Evolutionary conservation across 2,888 invertebrate species (phyloP).

Genomic region (Rhopalosiphum nymphaeae): DNA sequence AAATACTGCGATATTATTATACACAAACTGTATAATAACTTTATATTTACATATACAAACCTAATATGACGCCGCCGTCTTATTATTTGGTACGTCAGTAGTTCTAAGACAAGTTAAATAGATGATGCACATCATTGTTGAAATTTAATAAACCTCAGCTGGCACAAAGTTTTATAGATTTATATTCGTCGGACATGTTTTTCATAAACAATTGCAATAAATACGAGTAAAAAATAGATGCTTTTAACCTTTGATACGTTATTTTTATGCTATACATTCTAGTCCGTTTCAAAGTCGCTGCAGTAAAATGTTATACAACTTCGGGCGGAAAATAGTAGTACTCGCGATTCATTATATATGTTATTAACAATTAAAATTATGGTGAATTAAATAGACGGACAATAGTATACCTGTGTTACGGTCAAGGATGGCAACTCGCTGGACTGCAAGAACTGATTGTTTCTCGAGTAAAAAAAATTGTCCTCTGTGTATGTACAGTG

Average conservation of each 20-base stretch:
- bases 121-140: background rate
- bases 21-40: background rate
- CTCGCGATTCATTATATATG: background rate
- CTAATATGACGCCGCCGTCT: background rate
- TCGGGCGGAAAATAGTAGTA: background rate
- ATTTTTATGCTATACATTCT: background rate
- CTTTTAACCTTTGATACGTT: background rate
- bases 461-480: background rate
- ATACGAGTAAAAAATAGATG: background rate
- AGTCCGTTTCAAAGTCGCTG: background rate
- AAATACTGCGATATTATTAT: background rate
- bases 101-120: background rate
- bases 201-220: background rate
- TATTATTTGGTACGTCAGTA: constrained; percentile 26
- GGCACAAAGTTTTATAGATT: background rate
- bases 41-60: background rate
- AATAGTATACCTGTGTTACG: background rate
- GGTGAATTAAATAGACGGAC: background rate
- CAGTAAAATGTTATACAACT: background rate
- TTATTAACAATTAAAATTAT: background rate
- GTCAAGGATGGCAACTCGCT: background rate
- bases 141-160: background rate
- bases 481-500: background rate
- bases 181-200: background rate
- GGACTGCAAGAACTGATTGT: background rate